These are phyloP conservation scores for Adoxophyes honmai DNA, from an alignment of 1,140 invertebrate species.

Conservation along the genomic window DNA sequence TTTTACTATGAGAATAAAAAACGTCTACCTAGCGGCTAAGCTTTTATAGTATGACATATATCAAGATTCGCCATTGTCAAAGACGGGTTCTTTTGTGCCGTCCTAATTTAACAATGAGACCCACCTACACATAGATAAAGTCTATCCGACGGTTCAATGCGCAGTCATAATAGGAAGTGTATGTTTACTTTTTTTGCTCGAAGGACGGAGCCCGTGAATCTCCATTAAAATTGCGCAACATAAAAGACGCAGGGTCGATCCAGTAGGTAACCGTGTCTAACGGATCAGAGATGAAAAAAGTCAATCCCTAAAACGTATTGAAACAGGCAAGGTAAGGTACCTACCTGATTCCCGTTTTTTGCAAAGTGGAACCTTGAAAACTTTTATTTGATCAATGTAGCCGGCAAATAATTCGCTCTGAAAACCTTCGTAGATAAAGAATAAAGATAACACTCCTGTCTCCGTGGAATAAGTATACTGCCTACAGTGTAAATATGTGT, in stretches of 20 bases:
- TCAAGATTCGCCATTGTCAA: slow-evolving; percentile 57
- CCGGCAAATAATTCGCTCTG: not conserved
- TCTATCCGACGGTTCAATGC: slow-evolving; percentile 63
- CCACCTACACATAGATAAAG: slow-evolving; percentile 43
- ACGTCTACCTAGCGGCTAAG: slow-evolving; percentile 31
- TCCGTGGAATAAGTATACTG: too few relatives aligned
- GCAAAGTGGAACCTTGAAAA: not conserved
- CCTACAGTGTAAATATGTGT: not conserved
- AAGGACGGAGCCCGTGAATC: slow-evolving; percentile 46
- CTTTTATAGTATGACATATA: slow-evolving; percentile 51
- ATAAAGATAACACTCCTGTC: too few relatives aligned
- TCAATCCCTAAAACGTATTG: not conserved
- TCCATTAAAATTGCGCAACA: slow-evolving; percentile 64
- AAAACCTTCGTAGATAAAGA: too few relatives aligned
- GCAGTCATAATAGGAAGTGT: slow-evolving; percentile 49
- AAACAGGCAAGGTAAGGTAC: slow-evolving; percentile 20
- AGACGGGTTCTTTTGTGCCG: slow-evolving; percentile 54
- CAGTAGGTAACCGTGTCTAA: slow-evolving; percentile 66
- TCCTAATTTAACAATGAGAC: slow-evolving; percentile 55
- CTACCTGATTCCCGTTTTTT: slow-evolving; percentile 36
- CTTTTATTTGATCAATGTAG: not conserved
- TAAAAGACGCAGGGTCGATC: slow-evolving; percentile 59
- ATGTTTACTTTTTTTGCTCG: slow-evolving; percentile 72
- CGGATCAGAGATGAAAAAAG: slow-evolving; percentile 46
- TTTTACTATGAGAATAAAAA: slow-evolving; percentile 26